Evolutionary conservation across 1,140 invertebrate species (phyloP).

Genomic region (Pentalonia nigronervosa): DNA sequence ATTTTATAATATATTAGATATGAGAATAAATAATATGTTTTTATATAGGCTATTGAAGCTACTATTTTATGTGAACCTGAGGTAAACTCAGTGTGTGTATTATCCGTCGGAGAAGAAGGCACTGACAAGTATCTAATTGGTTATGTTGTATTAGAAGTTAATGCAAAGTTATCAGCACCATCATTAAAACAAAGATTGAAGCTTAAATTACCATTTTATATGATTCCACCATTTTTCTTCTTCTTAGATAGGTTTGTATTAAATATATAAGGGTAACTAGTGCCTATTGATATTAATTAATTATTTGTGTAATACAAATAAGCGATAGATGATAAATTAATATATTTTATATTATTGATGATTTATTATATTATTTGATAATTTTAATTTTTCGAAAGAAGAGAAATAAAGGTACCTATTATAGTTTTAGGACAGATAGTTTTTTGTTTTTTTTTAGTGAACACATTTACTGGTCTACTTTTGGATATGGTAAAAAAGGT

Average conservation of each 20-base stretch:
- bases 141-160: conserved; percentile 65
- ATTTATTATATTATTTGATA: no score
- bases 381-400: neutral
- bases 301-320: neutral
- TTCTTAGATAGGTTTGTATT: conserved; percentile 63
- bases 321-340: neutral
- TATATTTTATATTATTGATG: no score
- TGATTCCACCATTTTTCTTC: conserved; percentile 68
- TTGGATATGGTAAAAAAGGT: neutral
- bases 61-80: conserved; percentile 65
- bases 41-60: conserved; percentile 66
- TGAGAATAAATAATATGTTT: neutral
- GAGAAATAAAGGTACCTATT: no score
- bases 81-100: conserved; percentile 65
- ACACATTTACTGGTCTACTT: neutral
- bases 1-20: neutral
- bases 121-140: conserved; percentile 67
- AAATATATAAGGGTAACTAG: neutral
- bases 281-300: neutral
- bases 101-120: conserved; percentile 66
- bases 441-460: neutral
- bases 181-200: conserved; percentile 65
- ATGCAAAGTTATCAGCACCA: conserved; percentile 61
- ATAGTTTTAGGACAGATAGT: no score
- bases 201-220: conserved; percentile 67